Percentiles rank a stretch among this genome's conserved stretches.
Conservation (phyloP, 2,797 vertebrate genomes). For the Acrossocheilus fasciatus region DNA sequence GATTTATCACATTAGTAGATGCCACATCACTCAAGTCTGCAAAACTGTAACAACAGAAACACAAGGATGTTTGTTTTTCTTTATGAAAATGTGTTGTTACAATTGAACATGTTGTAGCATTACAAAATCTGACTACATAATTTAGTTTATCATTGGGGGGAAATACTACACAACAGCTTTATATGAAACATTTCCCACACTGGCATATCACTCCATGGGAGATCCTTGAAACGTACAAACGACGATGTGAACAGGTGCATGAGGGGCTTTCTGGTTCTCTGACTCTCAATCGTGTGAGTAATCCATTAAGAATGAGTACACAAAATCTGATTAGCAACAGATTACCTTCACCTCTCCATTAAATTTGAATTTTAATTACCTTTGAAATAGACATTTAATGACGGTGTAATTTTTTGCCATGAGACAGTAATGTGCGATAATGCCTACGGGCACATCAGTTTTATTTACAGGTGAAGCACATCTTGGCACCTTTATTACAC, state of each 20-base stretch:
- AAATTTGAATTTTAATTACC: slow-evolving; percentile 21
- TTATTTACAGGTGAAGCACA: slow-evolving; percentile 34
- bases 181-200: slow-evolving; percentile 1
- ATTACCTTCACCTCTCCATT: slow-evolving; percentile 32
- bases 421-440: slow-evolving; percentile 14
- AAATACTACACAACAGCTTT: neutral
- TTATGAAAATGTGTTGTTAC: neutral
- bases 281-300: neutral
- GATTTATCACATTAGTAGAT: neutral
- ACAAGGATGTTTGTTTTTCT: neutral
- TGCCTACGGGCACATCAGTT: neutral
- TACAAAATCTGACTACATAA: neutral
- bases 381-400: slow-evolving; percentile 35
- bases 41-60: neutral
- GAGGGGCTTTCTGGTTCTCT: slow-evolving; percentile 10
- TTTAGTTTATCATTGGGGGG: neutral
- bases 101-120: neutral
- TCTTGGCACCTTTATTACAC: slow-evolving; percentile 16
- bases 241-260: neutral
- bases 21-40: neutral
- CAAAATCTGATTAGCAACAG: slow-evolving; percentile 37
- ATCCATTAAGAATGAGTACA: slow-evolving; percentile 15
- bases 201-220: neutral
- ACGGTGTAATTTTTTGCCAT: neutral
- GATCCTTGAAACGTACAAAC: neutral